Conservation (phyloP, 2,888 invertebrate species). For the Chelonus formosanus region DNA sequence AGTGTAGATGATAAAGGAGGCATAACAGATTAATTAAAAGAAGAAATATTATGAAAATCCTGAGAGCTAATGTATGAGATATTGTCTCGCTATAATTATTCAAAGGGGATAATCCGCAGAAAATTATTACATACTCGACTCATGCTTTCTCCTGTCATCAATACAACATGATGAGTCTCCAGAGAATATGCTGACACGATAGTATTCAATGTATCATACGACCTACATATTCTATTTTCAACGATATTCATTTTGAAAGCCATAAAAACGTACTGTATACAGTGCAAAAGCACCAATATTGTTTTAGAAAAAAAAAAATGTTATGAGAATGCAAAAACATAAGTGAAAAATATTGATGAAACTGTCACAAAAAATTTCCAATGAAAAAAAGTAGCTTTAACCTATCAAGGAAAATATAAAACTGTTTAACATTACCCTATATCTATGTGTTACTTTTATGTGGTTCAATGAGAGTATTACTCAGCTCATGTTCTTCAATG, state of each 20-base stretch:
- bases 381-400: neutral
- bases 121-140: constrained; percentile 4
- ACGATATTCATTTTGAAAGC: constrained; percentile 16
- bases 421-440: no score
- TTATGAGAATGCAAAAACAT: neutral
- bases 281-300: constrained; percentile 2
- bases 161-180: constrained; percentile 10
- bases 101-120: constrained; percentile 7
- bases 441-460: neutral
- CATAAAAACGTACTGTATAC: constrained; percentile 1
- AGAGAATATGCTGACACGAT: constrained; percentile 11
- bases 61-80: neutral
- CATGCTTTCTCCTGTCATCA: constrained; percentile 12
- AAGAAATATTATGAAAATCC: no score
- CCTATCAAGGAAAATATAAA: neutral
- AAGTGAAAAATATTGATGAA: constrained; percentile 10
- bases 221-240: constrained; percentile 11
- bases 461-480: no score
- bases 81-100: neutral
- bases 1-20: neutral
- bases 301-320: constrained; percentile 1
- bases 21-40: no score
- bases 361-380: neutral
- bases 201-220: constrained; percentile 16
- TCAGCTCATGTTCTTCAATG: no score